Evolutionary conservation across 2,113 vertebrate species (phyloP).

Genomic region (Dicerorhinus sumatrensis): DNA sequence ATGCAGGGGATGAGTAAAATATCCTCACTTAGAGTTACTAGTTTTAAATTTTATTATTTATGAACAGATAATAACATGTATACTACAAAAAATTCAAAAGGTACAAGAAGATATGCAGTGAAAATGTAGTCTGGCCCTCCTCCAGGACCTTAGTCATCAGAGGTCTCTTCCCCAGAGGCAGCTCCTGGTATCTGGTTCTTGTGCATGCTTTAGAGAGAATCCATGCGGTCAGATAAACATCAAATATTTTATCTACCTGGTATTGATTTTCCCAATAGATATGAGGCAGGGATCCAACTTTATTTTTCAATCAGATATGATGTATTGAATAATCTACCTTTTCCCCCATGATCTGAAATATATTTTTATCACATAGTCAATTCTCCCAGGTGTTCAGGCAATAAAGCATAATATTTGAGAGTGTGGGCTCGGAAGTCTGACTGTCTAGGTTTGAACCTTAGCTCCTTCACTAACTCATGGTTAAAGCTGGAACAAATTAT

Average conservation of each 20-base stretch:
- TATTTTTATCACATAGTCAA: not conserved
- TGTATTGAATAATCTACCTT: not conserved
- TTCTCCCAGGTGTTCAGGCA: not conserved
- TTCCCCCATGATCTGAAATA: not conserved
- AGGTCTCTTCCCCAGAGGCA: not conserved
- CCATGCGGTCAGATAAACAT: not conserved
- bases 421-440: not conserved
- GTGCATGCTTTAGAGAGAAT: not conserved
- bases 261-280: not conserved
- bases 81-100: not conserved
- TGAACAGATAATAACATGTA: not conserved
- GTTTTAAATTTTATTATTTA: not conserved
- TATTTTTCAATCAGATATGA: not conserved
- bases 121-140: not conserved
- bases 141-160: not conserved
- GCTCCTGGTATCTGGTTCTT: too few species aligned
- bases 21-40: not conserved
- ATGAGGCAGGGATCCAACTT: not conserved
- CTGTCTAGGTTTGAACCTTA: not conserved
- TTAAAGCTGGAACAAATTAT: not conserved
- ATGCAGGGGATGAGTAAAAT: not conserved
- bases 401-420: not conserved
- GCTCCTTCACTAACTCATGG: not conserved
- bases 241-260: not conserved
- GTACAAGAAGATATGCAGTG: not conserved